phyloP scores from a whole-genome alignment of 1,140 invertebrate genomes.

The Polypedilum pembai region DNA sequence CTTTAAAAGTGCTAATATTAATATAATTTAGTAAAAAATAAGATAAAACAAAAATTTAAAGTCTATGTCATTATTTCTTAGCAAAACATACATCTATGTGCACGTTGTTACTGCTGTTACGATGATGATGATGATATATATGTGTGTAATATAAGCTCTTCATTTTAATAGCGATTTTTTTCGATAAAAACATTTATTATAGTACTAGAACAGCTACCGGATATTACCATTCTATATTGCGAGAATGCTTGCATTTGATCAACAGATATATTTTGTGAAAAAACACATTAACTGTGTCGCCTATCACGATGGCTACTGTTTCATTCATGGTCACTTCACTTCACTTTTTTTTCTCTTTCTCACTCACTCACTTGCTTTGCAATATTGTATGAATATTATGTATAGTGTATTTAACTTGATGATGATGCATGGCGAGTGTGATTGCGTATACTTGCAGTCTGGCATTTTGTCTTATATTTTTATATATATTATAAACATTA shows the following conservation, averaged over 20 bases:
- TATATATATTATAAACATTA: constrained; percentile 15
- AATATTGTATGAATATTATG: too few species aligned
- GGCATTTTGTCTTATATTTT: not conserved
- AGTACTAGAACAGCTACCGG: not conserved
- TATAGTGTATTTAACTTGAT: too few species aligned
- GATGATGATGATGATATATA: not conserved
- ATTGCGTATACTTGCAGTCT: not conserved
- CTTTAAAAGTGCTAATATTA: too few species aligned
- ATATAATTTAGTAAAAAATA: too few species aligned
- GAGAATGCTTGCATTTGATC: not conserved
- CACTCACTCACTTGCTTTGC: too few species aligned
- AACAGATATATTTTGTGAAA: not conserved
- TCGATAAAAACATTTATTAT: constrained; percentile 19
- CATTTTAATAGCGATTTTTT: constrained; percentile 12
- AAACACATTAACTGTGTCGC: constrained; percentile 11
- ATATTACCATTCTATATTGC: not conserved
- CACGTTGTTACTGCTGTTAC: too few species aligned
- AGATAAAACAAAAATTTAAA: too few species aligned
- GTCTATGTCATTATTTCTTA: too few species aligned
- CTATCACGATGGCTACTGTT: not conserved
- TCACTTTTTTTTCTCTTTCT: too few species aligned
- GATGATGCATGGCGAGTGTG: too few species aligned
- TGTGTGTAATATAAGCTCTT: constrained; percentile 4
- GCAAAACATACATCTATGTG: too few species aligned
- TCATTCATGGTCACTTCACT: not conserved